Conservation (phyloP, 2,113 vertebrate genomes). For the Myiopsitta monachus region DNA sequence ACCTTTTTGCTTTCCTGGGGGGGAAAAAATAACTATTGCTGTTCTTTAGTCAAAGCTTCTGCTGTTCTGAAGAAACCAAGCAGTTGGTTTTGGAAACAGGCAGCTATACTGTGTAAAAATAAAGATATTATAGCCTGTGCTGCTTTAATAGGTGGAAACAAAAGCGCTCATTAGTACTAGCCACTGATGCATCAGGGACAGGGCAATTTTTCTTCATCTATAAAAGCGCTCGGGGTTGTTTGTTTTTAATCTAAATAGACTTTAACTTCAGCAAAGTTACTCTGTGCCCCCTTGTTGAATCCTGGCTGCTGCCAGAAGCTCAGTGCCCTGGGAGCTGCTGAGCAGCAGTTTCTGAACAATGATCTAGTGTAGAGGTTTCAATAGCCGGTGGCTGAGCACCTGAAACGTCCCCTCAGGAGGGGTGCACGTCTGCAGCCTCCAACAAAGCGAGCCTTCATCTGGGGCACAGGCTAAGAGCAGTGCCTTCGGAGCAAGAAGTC, state of each 20-base stretch:
- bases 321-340: slow-evolving; percentile 9
- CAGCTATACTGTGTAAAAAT: background rate
- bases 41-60: background rate
- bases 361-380: background rate
- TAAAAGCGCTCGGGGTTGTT: slow-evolving; percentile 33
- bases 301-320: background rate
- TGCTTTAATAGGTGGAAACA: slow-evolving; percentile 48
- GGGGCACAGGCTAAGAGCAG: background rate
- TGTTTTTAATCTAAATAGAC: slow-evolving; percentile 51
- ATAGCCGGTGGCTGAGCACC: background rate
- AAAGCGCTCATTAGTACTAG: slow-evolving; percentile 50
- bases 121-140: background rate
- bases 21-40: background rate
- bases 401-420: background rate
- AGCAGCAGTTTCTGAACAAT: background rate
- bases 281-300: slow-evolving; percentile 28
- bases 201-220: slow-evolving; percentile 6
- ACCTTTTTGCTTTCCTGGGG: background rate
- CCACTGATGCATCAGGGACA: slow-evolving; percentile 12
- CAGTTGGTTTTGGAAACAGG: slow-evolving; percentile 5
- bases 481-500: background rate
- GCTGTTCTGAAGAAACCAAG: slow-evolving; percentile 14
- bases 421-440: background rate
- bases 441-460: slow-evolving; percentile 11
- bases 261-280: background rate